Evolutionary conservation across 53 echinoderm and acorn worm species (phyloP), one percentile per base, ranked within the genome.

Genomic region (Temnopleurus reevesii): DNA sequence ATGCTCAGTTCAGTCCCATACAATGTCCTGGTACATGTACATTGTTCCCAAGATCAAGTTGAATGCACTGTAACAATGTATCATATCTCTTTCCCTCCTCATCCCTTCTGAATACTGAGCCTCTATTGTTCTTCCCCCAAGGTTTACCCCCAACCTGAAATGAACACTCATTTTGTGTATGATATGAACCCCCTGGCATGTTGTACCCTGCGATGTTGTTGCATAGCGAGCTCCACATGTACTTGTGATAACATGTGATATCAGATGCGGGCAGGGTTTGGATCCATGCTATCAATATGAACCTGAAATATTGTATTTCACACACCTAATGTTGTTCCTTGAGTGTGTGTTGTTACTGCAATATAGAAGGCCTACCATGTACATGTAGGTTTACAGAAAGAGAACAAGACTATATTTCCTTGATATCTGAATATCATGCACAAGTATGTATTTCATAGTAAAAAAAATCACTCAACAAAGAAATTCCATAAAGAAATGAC

Each of bases 51-150:
- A 55, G 83, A 55, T 82, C 83, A 56, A 82, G 83, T 82, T 82
- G 83, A 82, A 55, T 82, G 83, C 83, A 82, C 83, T 82, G 31
- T 55, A 23, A 82, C 83, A 82, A 55, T 82, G 55, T 35, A 30
- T 82, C 55, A 55, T 31, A 82, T 82, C 33, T 41, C 46, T 8
- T 21, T 64, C 29, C 8, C 34, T 47, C 45, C 34, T 47, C 31
- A 19, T 35, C 55, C 15, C 45, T 46, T 46, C 13, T 77, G 45
- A 26, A 47, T 28, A 77, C 66, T 66, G 3, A 47, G 15, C 46
- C 27, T 13, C 46, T 28, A 28, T 47, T 77, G 79, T 77, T 77
- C 79, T 47, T 8, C 18, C 79, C 49, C 29, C 46, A 45, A 17
- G 19, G 45, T 45, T 66, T 38, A 36, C 66, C 66, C 66, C 66